These are phyloP conservation scores for Synergus itoensis DNA, from an alignment of 2,888 invertebrate genomes.

Conservation along the genomic window DNA sequence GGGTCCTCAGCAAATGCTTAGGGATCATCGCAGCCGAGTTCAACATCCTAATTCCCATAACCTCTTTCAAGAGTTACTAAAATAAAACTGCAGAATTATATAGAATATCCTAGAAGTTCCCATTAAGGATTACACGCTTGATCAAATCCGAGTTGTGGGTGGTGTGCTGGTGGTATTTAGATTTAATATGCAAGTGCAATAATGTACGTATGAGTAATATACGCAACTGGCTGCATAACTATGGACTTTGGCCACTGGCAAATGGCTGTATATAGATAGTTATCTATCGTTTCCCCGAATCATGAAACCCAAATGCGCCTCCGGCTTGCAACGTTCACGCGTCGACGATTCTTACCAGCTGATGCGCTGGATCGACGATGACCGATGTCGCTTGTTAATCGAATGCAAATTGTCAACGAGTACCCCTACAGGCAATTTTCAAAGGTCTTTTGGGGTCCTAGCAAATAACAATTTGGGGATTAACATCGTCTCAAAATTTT, in stretches of 20 bases:
- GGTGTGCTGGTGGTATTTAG: slow-evolving; percentile 54
- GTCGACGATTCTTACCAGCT: slow-evolving; percentile 58
- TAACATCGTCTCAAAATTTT: neutral
- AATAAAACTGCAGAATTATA: no score
- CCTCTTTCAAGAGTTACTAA: no score
- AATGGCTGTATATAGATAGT: slow-evolving; percentile 42
- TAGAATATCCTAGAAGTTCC: slow-evolving; percentile 54
- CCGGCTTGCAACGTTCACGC: slow-evolving; percentile 56
- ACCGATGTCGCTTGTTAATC: slow-evolving; percentile 59
- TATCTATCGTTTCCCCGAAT: slow-evolving; percentile 57
- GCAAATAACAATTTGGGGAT: slow-evolving; percentile 24
- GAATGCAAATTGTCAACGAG: slow-evolving; percentile 55
- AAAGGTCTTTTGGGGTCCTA: slow-evolving; percentile 7
- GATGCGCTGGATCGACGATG: slow-evolving; percentile 65
- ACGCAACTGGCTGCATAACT: slow-evolving; percentile 29
- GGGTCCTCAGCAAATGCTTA: neutral
- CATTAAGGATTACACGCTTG: slow-evolving; percentile 63
- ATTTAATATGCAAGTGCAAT: slow-evolving; percentile 38
- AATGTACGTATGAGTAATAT: slow-evolving; percentile 43
- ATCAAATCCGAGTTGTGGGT: slow-evolving; percentile 55
- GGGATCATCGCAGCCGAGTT: neutral
- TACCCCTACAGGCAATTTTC: slow-evolving; percentile 11
- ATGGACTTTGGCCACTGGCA: slow-evolving; percentile 40
- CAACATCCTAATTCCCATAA: no score
- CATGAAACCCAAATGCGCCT: slow-evolving; percentile 60